Evolutionary conservation across 2,888 invertebrate genomes (phyloP).

Genomic region (Adela reaumurella): DNA sequence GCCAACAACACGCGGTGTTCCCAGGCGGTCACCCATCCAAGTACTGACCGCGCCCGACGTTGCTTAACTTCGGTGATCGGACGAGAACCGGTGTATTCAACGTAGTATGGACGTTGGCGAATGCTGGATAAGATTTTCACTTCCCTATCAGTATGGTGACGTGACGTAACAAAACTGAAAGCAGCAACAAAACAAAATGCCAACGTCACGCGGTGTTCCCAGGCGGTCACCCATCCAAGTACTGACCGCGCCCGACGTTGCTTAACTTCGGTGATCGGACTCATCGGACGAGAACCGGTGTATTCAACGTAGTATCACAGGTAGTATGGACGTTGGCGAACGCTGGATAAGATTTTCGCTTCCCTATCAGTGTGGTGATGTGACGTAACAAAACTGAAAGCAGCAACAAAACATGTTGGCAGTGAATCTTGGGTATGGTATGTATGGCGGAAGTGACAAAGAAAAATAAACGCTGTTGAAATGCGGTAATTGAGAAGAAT

Average conservation of each 20-base stretch:
- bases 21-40: slow-evolving; percentile 50
- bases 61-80: slow-evolving; percentile 52
- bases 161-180: slow-evolving; percentile 1
- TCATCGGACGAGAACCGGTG: slow-evolving; percentile 51
- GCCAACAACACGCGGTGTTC: slow-evolving; percentile 40
- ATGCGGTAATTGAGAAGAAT: too few species aligned
- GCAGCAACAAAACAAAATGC: background rate
- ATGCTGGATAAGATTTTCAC: background rate
- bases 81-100: slow-evolving; percentile 49
- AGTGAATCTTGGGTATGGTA: too few species aligned
- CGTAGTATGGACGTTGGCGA: slow-evolving; percentile 37
- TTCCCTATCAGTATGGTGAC: background rate
- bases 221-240: slow-evolving; percentile 9
- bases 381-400: slow-evolving; percentile 1
- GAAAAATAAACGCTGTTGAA: too few species aligned
- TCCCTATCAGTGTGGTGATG: background rate
- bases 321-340: slow-evolving; percentile 35
- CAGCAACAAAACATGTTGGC: too few species aligned
- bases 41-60: slow-evolving; percentile 49
- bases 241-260: slow-evolving; percentile 9
- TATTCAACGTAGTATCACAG: slow-evolving; percentile 27
- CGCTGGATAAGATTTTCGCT: background rate
- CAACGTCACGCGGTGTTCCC: slow-evolving; percentile 6
- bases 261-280: background rate
- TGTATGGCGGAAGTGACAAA: too few species aligned